Evolutionary conservation across 23 tunicate species (phyloP).

Genomic region (Styela clava): DNA sequence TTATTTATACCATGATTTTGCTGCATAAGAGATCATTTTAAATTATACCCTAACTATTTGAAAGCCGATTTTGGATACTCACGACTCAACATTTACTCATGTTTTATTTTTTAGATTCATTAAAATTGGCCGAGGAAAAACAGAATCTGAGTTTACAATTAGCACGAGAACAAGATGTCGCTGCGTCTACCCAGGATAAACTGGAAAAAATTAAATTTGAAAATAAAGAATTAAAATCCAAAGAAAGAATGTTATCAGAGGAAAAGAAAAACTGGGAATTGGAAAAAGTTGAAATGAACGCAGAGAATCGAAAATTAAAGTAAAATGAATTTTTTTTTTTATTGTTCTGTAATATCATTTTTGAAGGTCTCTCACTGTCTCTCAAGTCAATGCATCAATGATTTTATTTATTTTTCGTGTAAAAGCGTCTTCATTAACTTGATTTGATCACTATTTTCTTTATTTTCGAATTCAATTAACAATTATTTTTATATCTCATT

Average conservation of each 20-base stretch:
- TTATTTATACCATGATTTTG: no score
- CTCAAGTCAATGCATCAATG: no score
- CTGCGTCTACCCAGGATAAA: conserved; percentile 34
- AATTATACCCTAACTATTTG: no score
- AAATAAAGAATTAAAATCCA: conserved; percentile 49
- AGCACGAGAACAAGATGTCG: conserved; percentile 22
- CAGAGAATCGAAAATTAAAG: conserved; percentile 52
- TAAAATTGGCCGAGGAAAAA: conserved; percentile 22
- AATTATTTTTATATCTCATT: no score
- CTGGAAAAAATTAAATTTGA: conserved; percentile 43
- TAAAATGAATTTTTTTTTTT: conserved; percentile 8
- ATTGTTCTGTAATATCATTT: no score
- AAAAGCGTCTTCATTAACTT: no score
- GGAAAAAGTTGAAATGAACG: conserved; percentile 44
- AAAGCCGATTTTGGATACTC: no score
- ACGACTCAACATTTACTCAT: neutral
- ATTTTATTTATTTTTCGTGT: no score
- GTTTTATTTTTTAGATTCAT: conserved; percentile 11
- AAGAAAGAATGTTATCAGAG: conserved; percentile 36
- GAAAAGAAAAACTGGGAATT: conserved; percentile 38
- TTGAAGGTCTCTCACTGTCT: no score
- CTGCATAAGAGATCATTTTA: no score
- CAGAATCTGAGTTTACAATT: conserved; percentile 24
- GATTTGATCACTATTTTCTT: no score
- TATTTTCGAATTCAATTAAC: no score